Base-by-base conservation (phyloP, 2,797 vertebrate species). In the Novumbra hubbsi region DNA sequence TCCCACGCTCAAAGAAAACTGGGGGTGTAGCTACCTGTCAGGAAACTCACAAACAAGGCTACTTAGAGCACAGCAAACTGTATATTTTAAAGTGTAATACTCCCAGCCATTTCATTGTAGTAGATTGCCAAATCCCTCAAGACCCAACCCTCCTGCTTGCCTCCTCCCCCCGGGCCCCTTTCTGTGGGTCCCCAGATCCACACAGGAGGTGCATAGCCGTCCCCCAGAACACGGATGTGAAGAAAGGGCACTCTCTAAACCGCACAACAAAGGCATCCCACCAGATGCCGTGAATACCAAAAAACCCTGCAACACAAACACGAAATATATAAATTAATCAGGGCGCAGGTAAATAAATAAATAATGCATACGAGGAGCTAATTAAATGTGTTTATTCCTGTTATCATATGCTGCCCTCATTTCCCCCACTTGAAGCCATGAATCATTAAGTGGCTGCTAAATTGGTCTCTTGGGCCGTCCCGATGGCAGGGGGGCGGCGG, bases 351-450 rank as follows among this genome's bases (percentile, higher is more conserved):
- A 93, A 93, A 93, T 93, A 93, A 93, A 94, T 94, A 94, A 94
- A 94, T 94, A 93, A 93, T 93, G 93, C 92, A 92, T 93, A 92
- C 83, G 87, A 90, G 92, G 88, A 94, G 94, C 95, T 96, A 96
- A 98, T 96, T 96, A 96, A 96, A 96, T 94, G 93, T 96, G 96
- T 96, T 97, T 96, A 96, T 96, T 95, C 93, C 94, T 94, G 94
- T 96, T 96, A 95, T 96, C 95, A 89, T 95, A 95, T 93, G 94
- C 95, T 95, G 95, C 94, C 93, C 93, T 94, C 90, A 94, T 95
- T 95, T 95, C 90, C 93, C 94, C 88, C 93, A 94, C 94, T 96
- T 95, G 94, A 95, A 96, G 94, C 94, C 93, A 95, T 96, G 95
- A 97, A 97, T 96, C 95, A 95, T 95, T 97, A 96, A 98, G 94